Evolutionary conservation across 2,797 vertebrate species (phyloP), one percentile per base, ranked within the genome.

Genomic region (Poecile montanus): DNA sequence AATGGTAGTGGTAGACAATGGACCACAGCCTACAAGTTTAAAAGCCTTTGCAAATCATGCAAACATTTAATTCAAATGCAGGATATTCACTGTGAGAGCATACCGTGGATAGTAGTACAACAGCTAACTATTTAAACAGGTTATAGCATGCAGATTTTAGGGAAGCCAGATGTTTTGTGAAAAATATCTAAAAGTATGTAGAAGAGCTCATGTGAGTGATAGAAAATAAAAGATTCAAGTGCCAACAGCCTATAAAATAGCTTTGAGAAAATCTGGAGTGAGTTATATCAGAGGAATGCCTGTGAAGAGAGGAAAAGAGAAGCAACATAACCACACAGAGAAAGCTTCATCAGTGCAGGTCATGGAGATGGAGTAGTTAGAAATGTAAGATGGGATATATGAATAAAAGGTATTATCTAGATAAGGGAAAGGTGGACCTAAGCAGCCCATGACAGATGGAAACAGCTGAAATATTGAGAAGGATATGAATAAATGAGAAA

Each of bases 181-280:
- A 91, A 94, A 93, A 70, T 47, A 79, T 60, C 42, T 36, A 21
- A 58, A 77, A 88, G 63, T 36, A 84, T 38, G 14, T 25, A 88
- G 65, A 85, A 77, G 42, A 88, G 7, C 36, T 68, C 18, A 42
- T 48, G 54, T 17, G 34, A 94, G 91, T 73, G 77, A 85, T 8
- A 73, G 53, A 80, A 94, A 91, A 91, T 54, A 71, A 76, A 82
- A 50, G 86, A 93, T 8, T 71, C 40, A 36, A 91, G 48, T 68
- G 45, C 50, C 83, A 94, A 83, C 26, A 90, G 66, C 34, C 45
- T 93, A 85, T 89, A 82, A 93, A 94, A 85, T 13, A 92, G 42
- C 50, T 50, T 73, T 60, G 89, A 83, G 74, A 87, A 97, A 93
- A 93, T 79, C 67, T 89, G 77, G 92, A 89, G 27, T 50, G 61